phyloP scores from a whole-genome alignment of 2,888 invertebrate species.

The Beris chalybata region DNA sequence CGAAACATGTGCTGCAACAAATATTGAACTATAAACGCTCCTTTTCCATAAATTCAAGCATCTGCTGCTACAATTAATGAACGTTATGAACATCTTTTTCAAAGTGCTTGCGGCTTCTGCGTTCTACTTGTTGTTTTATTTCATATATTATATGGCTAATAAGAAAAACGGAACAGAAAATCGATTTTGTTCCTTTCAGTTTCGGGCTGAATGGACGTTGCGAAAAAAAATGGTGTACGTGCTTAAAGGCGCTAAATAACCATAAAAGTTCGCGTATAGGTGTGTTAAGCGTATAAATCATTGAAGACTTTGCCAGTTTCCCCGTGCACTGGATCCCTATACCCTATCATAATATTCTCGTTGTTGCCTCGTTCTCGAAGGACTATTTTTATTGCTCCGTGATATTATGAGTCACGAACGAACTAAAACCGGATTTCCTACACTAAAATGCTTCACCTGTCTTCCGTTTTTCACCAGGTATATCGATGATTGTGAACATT shows the following conservation, averaged over 20 bases:
- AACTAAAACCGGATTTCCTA: constrained; percentile 27
- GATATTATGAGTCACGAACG: constrained; percentile 24
- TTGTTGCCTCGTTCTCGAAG: not conserved
- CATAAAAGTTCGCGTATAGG: constrained; percentile 31
- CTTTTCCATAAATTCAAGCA: not conserved
- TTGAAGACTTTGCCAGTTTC: constrained; percentile 17
- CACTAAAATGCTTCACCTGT: constrained; percentile 31
- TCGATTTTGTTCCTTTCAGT: constrained; percentile 20
- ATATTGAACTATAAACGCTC: no score
- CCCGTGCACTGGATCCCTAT: not conserved
- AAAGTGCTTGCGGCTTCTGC: no score
- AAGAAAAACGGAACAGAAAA: constrained; percentile 20
- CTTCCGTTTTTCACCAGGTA: constrained; percentile 20
- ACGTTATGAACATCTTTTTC: not conserved
- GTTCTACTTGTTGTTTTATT: no score
- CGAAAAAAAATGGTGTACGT: constrained; percentile 25
- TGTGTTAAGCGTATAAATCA: constrained; percentile 27
- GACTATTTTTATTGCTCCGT: constrained; percentile 7
- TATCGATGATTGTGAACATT: constrained; percentile 11
- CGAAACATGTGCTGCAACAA: no score
- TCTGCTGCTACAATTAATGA: constrained; percentile 12
- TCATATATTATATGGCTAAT: not conserved
- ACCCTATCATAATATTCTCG: not conserved
- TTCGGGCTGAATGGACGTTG: not conserved
- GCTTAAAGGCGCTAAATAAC: constrained; percentile 26